phyloP scores from a whole-genome alignment of 2,888 invertebrate species.

The Acrocyrtus sp. region DNA sequence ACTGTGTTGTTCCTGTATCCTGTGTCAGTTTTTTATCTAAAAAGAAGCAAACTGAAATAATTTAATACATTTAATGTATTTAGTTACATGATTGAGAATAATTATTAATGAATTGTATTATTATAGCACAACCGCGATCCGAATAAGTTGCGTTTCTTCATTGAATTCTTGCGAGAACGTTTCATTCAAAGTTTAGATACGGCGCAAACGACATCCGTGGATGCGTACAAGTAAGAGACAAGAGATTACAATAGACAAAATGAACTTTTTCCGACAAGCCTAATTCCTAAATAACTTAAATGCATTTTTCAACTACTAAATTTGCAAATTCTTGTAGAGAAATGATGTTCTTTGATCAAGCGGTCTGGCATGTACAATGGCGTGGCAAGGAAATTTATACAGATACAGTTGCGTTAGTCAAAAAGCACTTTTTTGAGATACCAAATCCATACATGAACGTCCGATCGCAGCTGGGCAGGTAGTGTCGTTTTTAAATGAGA shows the following conservation, averaged over 20 bases:
- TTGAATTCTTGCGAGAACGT: slow-evolving; percentile 59
- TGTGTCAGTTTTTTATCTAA: no score
- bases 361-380: slow-evolving; percentile 59
- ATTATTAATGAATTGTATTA: no score
- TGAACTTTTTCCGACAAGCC: no score
- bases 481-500: background rate
- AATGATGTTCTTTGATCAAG: slow-evolving; percentile 62
- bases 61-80: no score
- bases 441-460: slow-evolving; percentile 63
- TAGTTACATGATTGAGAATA: no score
- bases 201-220: slow-evolving; percentile 61
- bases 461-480: slow-evolving; percentile 60
- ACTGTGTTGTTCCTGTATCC: no score
- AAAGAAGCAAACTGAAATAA: no score
- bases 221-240: slow-evolving; percentile 59
- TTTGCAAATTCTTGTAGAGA: slow-evolving; percentile 45
- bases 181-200: slow-evolving; percentile 61
- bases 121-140: slow-evolving; percentile 62
- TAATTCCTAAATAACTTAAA: no score
- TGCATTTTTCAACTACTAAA: background rate
- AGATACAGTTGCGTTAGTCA: slow-evolving; percentile 56
- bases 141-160: slow-evolving; percentile 61
- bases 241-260: background rate
- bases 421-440: slow-evolving; percentile 61
- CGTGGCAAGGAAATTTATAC: slow-evolving; percentile 59